phyloP scores from a whole-genome alignment of 2,888 invertebrate species.

The Drosophila demipolita region DNA sequence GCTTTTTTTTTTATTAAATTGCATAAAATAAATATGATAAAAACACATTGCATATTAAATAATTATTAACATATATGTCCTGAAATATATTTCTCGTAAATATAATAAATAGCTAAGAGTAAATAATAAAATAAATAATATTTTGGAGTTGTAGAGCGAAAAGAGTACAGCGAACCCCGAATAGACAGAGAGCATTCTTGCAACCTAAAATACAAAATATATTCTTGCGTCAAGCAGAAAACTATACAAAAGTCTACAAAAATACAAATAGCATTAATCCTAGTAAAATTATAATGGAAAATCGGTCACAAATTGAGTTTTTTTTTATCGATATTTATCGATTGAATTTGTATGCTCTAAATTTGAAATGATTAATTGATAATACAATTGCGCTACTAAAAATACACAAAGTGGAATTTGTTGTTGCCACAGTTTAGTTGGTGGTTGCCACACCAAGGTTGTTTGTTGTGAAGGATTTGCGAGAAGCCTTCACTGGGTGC shows the following conservation, averaged over 20 bases:
- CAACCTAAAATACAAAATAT: not conserved
- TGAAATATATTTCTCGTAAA: not conserved
- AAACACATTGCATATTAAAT: not conserved
- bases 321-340: not conserved
- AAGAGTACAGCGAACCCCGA: no score
- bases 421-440: conserved; percentile 1
- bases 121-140: no score
- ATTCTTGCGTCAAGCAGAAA: not conserved
- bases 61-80: not conserved
- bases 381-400: not conserved
- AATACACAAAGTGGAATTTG: not conserved
- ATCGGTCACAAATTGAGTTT: not conserved
- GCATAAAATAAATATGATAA: not conserved
- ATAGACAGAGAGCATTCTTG: no score
- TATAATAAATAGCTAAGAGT: no score
- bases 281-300: not conserved
- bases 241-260: not conserved
- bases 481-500: conserved; percentile 51
- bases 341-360: not conserved
- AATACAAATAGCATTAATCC: not conserved
- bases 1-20: not conserved
- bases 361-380: not conserved
- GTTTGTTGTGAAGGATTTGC: conserved; percentile 34
- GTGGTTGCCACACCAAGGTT: conserved; percentile 42
- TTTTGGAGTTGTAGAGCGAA: not conserved